Base-by-base conservation (phyloP, 2,113 vertebrate species). In the Rhizomys pruinosus region DNA sequence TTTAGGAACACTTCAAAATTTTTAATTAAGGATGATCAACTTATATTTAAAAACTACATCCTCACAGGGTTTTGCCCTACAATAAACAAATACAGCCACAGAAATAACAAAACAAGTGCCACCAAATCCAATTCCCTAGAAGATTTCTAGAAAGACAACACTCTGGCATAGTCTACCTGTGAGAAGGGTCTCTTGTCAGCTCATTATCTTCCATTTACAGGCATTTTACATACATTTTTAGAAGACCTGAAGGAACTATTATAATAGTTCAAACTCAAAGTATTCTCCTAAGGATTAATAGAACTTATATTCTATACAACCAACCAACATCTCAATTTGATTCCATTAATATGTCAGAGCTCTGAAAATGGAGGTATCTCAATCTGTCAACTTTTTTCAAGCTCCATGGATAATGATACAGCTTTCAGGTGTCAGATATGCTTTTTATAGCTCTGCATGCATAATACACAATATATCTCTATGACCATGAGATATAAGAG, bases 151-250 rank as follows among this genome's bases (percentile, higher is more conserved):
- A 55, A 87, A 61, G 78, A 66, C 59, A 85, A 63, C 25, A 77
- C 52, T 23, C 44, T 68, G 5, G 59, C 76, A 42, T 25, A 57
- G 66, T 78, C 87, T 89, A 63, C 71, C 37, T 71, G 29, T 59
- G 81, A 74, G 71, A 87, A 93, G 25, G 89, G 68, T 85, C 93
- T 87, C 91, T 72, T 90, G 76, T 81, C 68, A 76, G 89, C 42
- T 93, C 84, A 95, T 93, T 93, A 93, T 85, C 77, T 91, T 63
- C 64, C 71, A 55, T 34, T 96, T 92, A 81, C 19, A 89, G 69
- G 69, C 84, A 93, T 91, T 94, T 92, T 80, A 77, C 81, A 89
- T 89, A 93, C 55, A 87, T 93, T 88, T 91, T 66, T 86, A 86
- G 47, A 95, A 95, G 92, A 47, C 47, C 74, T 86, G 34, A 59